Evolutionary conservation across 2,888 invertebrate species (phyloP).

Genomic region (Polietes domitor): DNA sequence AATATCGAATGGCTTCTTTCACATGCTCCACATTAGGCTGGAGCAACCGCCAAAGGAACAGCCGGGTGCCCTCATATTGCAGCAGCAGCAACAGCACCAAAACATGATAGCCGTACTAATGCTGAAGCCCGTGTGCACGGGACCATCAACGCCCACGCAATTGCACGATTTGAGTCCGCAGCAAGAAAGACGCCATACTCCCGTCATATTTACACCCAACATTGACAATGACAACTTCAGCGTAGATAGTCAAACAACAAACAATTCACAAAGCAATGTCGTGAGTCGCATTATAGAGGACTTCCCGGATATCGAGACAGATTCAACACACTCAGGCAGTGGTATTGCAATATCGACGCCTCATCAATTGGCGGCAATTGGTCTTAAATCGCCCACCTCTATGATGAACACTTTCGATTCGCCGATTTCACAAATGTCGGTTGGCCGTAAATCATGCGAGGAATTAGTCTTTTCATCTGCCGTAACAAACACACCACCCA

Average conservation of each 20-base stretch:
- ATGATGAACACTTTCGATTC: conserved; percentile 61
- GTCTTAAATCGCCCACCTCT: conserved; percentile 49
- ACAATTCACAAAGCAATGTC: conserved; percentile 81
- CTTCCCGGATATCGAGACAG: conserved; percentile 84
- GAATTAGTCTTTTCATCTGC: conserved; percentile 81
- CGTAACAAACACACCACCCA: conserved; percentile 64
- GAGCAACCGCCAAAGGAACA: conserved; percentile 75
- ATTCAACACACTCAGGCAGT: conserved; percentile 79
- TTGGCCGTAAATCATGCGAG: conserved; percentile 79
- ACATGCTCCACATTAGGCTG: conserved; percentile 87
- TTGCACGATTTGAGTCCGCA: conserved; percentile 59
- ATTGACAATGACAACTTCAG: conserved; percentile 58
- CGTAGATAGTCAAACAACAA: conserved; percentile 64
- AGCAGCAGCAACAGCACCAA: conserved; percentile 49
- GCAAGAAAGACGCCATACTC: conserved; percentile 64
- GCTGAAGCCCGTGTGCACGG: conserved; percentile 36
- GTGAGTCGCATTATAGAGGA: conserved; percentile 85
- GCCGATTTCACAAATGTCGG: conserved; percentile 55
- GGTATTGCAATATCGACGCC: conserved; percentile 69
- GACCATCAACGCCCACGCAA: conserved; percentile 49
- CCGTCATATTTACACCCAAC: conserved; percentile 43
- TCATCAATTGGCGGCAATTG: conserved; percentile 14
- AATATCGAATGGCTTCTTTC: conserved; percentile 92
- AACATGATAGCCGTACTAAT: conserved; percentile 42
- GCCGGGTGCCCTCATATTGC: not conserved